These are phyloP conservation scores for Etia nguti DNA, from an alignment of 2,113 vertebrate genomes.

Conservation along the genomic window DNA sequence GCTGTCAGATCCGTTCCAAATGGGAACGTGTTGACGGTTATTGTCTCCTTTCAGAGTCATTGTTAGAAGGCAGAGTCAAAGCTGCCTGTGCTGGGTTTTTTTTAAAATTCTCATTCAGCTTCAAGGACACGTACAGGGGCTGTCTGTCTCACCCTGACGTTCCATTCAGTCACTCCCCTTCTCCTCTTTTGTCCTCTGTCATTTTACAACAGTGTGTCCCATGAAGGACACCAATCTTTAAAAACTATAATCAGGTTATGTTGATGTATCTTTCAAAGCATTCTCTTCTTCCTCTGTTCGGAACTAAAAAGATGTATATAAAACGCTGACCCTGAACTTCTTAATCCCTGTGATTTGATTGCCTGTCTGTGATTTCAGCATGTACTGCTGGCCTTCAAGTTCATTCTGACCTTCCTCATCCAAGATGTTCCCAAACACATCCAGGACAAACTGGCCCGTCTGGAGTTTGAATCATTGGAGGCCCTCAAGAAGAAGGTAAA, in stretches of 20 bases:
- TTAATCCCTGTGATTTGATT: not conserved
- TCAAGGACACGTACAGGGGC: not conserved
- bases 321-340: not conserved
- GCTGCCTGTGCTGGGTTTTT: not conserved
- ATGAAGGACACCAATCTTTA: not conserved
- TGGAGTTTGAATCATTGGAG: conserved; percentile 93
- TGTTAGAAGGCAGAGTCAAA: not conserved
- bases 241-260: not conserved
- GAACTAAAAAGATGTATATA: not conserved
- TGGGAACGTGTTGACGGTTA: not conserved
- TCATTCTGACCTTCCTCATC: conserved; percentile 88
- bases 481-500: conserved; percentile 94
- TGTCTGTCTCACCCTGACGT: not conserved
- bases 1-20: not conserved
- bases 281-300: not conserved
- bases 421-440: conserved; percentile 89
- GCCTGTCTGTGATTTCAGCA: conserved; percentile 75
- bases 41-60: not conserved
- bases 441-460: conserved; percentile 79
- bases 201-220: not conserved
- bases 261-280: not conserved
- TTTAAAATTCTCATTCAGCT: not conserved
- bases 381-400: conserved; percentile 84
- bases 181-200: not conserved
- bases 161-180: not conserved